Evolutionary conservation across 1,140 invertebrate genomes (phyloP), one percentile per base, ranked within the genome.

Genomic region (Nasonia vitripennis): DNA sequence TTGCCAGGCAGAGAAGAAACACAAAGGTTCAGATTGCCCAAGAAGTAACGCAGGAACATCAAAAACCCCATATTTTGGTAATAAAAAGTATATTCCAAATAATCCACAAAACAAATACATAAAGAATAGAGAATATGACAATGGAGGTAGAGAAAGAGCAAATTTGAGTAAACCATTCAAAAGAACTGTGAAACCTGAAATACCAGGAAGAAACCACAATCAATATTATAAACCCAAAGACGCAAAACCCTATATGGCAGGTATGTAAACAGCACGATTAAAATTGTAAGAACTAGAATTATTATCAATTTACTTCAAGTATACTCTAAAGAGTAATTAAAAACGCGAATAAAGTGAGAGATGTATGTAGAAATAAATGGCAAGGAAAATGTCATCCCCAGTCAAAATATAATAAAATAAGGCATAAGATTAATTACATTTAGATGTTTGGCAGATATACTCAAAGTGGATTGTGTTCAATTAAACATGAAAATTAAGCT

Each of bases 21-120:
- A 77, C 45, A 77, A 77, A 41, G 74, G 74, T 20, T 41, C 34
- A n/a, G 37, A 77, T 77, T 77, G 74, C 20, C 55, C 55, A 7
- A 20, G 55, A 62, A 62, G 55, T 62, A 62, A 62, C 7, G 55
- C 55, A 20, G 55, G 55, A 62, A 20, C 55, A 0, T 62, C 55
- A n/a, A 62, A 62, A 62, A 6, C 17, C 17, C 2, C 55, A 1
- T 62, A 20, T n/a, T 62, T 20, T 6, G 17, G 17, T n/a, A 62
- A 9, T n/a, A 62, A 62, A n/a, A 62, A 62, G 55, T 62, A 20
- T n/a, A 17, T 20, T n/a, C 55, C 55, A 62, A 62, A 37, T 37
- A 37, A 37, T 37, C 34, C 20, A 3, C 55, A 20, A 20, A 62
- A n/a, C 7, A 62, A 62, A 62, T 62, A 62, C 17, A n/a, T n/a